These are phyloP conservation scores for Nemurella pictetii DNA, from an alignment of 2,888 invertebrate genomes.

Conservation along the genomic window DNA sequence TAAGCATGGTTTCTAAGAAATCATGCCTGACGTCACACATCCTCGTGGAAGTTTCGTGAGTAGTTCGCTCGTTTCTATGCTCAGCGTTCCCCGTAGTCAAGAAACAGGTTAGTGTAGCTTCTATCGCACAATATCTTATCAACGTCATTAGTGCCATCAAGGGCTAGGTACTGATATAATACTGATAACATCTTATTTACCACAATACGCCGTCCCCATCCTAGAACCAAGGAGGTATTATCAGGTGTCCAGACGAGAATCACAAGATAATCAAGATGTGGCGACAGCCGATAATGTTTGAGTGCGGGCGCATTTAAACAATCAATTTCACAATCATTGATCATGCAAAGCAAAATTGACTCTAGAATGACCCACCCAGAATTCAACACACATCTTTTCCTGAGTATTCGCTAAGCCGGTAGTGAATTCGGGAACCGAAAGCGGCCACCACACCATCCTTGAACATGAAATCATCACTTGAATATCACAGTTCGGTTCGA, in stretches of 20 bases:
- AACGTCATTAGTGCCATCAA: not conserved
- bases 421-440: too few species aligned
- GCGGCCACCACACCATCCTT: too few species aligned
- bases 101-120: not conserved
- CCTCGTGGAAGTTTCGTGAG: not conserved
- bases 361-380: too few species aligned
- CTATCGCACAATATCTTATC: not conserved
- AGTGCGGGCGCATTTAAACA: too few species aligned
- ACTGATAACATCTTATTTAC: not conserved
- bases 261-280: not conserved
- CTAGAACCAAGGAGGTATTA: too few species aligned
- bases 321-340: too few species aligned
- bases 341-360: too few species aligned
- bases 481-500: not conserved
- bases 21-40: slow-evolving; percentile 7
- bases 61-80: not conserved
- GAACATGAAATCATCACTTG: not conserved
- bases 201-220: too few species aligned
- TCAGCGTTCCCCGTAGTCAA: not conserved
- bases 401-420: too few species aligned
- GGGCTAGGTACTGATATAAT: not conserved
- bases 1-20: slow-evolving; percentile 12
- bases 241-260: not conserved
- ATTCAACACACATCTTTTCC: too few species aligned
- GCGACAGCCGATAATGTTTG: too few species aligned